Base-by-base conservation (phyloP, 2,888 invertebrate genomes). In the Melieria picta region DNA sequence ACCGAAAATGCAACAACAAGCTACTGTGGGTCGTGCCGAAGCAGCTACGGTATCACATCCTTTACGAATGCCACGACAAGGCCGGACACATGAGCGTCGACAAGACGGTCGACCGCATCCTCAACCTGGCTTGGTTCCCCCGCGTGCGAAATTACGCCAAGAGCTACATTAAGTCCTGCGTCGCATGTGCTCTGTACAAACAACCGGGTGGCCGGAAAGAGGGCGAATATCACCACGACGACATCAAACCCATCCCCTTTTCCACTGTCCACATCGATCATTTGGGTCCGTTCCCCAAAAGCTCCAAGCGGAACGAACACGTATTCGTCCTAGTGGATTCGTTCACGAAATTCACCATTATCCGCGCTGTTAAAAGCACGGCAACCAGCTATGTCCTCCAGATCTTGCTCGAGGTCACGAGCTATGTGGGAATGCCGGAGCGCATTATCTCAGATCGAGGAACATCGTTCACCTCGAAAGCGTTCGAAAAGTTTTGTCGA, bases 111-210 rank as follows among this genome's bases (percentile, higher is more conserved):
- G 30, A 30, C 30, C 30, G 30, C 2, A 30, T 30, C 3, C 30
- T 30, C 3, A 72, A 30, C 30, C 30, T 30, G 30, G 30, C 30
- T 30, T 63, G 63, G 63, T 63, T 63, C 6, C 48, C 48, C 11
- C 48, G 62, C 50, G 50, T 63, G 62, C 62, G 62, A 4, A 50
- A 50, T 30, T 63, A 47, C 11, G 30, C 42, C 13, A 63, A 48
- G 30, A 48, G 48, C 4, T 58, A 58, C 43, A 42, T 58, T 10
- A 50, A 63, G 3, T 63, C 63, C 9, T 63, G 63, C n/a, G 48
- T 74, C 6, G 58, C 30, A 7, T 88, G 86, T 70, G 60, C 85
- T 4, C 83, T 82, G 63, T 77, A 79, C 43, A 86, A 87, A 74
- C 61, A 68, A 16, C 47, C 60, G 16, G 60, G 16, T 16, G 60